Conservation (phyloP, 1,140 invertebrate species). For the Branchinecta lynchi region DNA sequence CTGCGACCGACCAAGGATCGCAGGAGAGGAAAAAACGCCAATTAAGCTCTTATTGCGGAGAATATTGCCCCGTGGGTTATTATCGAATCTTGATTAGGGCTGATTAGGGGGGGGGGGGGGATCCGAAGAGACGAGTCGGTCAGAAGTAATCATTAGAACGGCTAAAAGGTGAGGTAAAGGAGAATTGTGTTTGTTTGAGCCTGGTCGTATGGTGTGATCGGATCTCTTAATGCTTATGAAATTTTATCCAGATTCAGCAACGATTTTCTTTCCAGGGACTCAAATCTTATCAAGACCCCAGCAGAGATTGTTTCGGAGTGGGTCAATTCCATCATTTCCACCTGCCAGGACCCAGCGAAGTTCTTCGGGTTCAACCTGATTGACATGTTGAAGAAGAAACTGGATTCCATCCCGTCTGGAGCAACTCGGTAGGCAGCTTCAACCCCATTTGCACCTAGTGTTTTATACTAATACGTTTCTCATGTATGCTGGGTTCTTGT, state of each 20-base stretch:
- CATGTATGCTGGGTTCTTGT: too few species aligned
- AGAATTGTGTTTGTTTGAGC: constrained; percentile 16
- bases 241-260: background rate
- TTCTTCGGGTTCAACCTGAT: constrained; percentile 19
- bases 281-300: constrained; percentile 15
- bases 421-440: background rate
- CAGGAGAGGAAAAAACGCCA: constrained; percentile 17
- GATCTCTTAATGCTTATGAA: too few species aligned
- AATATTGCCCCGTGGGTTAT: constrained; percentile 6
- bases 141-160: constrained; percentile 15
- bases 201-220: background rate
- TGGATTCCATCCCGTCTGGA: constrained; percentile 20
- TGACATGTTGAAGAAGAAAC: constrained; percentile 15
- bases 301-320: constrained; percentile 18
- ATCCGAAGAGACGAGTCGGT: constrained; percentile 13
- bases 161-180: constrained; percentile 8
- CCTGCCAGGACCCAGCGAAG: constrained; percentile 19
- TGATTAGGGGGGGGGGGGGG: constrained; percentile 15
- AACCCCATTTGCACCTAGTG: too few species aligned
- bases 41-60: constrained; percentile 14
- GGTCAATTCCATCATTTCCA: constrained; percentile 18
- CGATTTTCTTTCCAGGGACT: constrained; percentile 3
- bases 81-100: background rate
- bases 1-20: too few species aligned
- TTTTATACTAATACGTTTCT: too few species aligned